Evolutionary conservation across 2,113 vertebrate genomes (phyloP).

Genomic region (Coptodon rendalli): DNA sequence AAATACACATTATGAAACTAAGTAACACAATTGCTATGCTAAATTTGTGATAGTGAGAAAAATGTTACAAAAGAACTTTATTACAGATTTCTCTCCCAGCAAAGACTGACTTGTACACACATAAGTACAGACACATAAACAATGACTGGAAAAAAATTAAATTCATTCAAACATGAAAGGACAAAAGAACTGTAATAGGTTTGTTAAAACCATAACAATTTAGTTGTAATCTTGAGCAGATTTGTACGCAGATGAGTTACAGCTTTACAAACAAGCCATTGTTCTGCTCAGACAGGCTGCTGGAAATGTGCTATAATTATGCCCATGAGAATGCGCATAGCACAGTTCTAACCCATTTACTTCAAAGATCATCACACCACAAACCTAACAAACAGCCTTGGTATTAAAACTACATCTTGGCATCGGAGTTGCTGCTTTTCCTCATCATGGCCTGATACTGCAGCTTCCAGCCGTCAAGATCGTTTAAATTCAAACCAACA

Average conservation of each 20-base stretch:
- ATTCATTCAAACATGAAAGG: slow-evolving; percentile 6
- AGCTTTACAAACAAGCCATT: slow-evolving; percentile 36
- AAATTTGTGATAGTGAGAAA: neutral
- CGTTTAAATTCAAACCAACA: slow-evolving; percentile 16
- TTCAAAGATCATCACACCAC: slow-evolving; percentile 40
- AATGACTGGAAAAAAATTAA: neutral
- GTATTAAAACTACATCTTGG: slow-evolving; percentile 31
- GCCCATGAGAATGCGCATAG: slow-evolving; percentile 32
- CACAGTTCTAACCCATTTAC: slow-evolving; percentile 28
- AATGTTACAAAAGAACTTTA: neutral
- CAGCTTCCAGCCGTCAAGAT: slow-evolving; percentile 13
- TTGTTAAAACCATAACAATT: slow-evolving; percentile 8
- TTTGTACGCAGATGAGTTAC: slow-evolving; percentile 33
- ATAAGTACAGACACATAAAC: neutral
- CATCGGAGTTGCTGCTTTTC: neutral
- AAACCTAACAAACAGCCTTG: slow-evolving; percentile 12
- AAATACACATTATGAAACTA: neutral
- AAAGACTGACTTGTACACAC: neutral
- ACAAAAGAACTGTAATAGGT: neutral
- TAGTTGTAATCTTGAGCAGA: slow-evolving; percentile 22
- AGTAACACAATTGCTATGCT: neutral
- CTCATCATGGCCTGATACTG: neutral
- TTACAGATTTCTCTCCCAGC: neutral
- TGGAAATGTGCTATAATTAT: slow-evolving; percentile 36
- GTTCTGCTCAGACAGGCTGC: slow-evolving; percentile 37